phyloP scores from a whole-genome alignment of 1,140 invertebrate genomes.

The Pogonomyrmex barbatus region DNA sequence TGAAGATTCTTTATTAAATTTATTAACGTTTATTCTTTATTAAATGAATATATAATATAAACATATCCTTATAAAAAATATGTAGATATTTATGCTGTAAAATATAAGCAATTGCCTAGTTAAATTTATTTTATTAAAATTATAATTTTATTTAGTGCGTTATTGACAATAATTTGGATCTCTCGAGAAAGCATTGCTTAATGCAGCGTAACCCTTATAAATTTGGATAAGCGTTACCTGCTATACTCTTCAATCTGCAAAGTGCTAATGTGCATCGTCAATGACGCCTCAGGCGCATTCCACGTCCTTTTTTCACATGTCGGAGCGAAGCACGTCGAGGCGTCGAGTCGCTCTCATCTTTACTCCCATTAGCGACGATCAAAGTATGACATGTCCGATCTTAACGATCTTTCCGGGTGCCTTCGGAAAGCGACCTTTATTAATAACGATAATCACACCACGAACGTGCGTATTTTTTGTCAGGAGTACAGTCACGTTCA shows the following conservation, averaged over 20 bases:
- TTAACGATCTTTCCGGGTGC: slow-evolving; percentile 42
- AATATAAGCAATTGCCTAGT: background rate
- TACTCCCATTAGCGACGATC: slow-evolving; percentile 49
- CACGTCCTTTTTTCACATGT: slow-evolving; percentile 33
- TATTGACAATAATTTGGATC: background rate
- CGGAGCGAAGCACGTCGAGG: slow-evolving; percentile 1
- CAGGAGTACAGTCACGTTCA: slow-evolving; percentile 46
- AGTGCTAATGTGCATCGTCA: slow-evolving; percentile 33
- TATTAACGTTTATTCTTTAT: background rate
- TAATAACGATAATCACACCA: slow-evolving; percentile 50
- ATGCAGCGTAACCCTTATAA: background rate
- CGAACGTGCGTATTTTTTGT: slow-evolving; percentile 29
- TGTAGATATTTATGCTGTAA: background rate
- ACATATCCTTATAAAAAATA: background rate
- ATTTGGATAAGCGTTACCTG: background rate
- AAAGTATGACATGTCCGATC: slow-evolving; percentile 50
- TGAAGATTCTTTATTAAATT: background rate
- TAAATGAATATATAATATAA: background rate
- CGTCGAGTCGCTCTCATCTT: slow-evolving; percentile 8
- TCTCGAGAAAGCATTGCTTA: background rate
- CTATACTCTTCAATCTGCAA: slow-evolving; percentile 4
- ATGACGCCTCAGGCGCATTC: slow-evolving; percentile 37
- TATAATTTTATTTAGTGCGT: background rate
- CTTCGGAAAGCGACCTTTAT: slow-evolving; percentile 49
- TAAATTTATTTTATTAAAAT: background rate